These are phyloP conservation scores for Patiria miniata DNA, from an alignment of 35 echinoderm and acorn worm genomes.

Conservation along the genomic window DNA sequence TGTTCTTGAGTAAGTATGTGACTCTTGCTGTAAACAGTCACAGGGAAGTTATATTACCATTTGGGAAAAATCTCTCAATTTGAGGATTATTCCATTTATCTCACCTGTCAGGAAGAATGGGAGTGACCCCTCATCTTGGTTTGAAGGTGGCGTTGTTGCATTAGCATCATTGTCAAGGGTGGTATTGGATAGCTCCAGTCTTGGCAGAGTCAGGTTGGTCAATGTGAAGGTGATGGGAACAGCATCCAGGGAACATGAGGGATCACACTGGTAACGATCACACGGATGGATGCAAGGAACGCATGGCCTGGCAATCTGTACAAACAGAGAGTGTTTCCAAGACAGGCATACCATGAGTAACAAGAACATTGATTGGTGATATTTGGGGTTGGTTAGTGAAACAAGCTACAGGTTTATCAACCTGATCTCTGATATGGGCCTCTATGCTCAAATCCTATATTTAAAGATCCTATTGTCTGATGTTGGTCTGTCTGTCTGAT, in stretches of 20 bases:
- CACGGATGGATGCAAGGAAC: conserved; percentile 28
- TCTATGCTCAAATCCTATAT: too few species aligned
- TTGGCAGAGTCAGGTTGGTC: conserved; percentile 9
- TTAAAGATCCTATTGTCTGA: too few species aligned
- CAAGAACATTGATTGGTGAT: too few species aligned
- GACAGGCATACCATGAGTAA: too few species aligned
- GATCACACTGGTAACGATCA: conserved; percentile 33
- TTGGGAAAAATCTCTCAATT: too few species aligned
- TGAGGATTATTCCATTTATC: not conserved
- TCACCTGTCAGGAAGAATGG: conserved; percentile 14
- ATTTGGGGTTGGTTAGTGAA: too few species aligned
- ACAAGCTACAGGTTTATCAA: too few species aligned
- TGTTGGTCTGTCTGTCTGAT: too few species aligned
- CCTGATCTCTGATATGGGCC: too few species aligned
- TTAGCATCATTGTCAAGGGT: not conserved
- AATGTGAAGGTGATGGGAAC: conserved; percentile 13
- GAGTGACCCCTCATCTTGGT: not conserved
- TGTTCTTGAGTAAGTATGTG: too few species aligned
- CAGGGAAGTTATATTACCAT: too few species aligned
- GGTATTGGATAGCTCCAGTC: not conserved
- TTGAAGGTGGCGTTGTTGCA: not conserved
- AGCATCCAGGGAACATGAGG: not conserved
- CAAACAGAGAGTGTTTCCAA: not conserved
- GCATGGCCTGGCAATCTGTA: conserved; percentile 36
- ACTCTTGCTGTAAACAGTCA: too few species aligned